Evolutionary conservation across 2,797 vertebrate genomes (phyloP).

Genomic region (Typhlichthys subterraneus): DNA sequence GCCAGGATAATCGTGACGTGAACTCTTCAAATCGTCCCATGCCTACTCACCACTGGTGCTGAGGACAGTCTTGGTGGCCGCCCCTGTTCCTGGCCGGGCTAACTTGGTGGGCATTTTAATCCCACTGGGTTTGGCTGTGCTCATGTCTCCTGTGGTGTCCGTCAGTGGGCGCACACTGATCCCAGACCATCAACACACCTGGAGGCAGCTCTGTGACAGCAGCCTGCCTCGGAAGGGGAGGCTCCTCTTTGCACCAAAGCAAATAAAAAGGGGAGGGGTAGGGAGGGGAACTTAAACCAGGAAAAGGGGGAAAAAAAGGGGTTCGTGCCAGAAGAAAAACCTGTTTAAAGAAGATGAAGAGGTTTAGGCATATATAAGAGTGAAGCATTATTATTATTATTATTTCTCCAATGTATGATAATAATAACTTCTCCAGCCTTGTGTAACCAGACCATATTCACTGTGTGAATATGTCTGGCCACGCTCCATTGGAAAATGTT

Average conservation of each 20-base stretch:
- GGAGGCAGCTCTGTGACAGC: constrained; percentile 25
- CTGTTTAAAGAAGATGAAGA: constrained; percentile 45
- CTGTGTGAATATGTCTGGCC: too few relatives aligned
- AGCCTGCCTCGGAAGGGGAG: constrained; percentile 7
- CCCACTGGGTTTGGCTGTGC: constrained; percentile 89
- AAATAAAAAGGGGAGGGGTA: constrained; percentile 9
- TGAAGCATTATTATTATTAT: neutral
- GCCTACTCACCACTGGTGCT: constrained; percentile 59
- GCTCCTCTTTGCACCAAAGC: constrained; percentile 26
- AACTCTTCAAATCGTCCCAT: too few relatives aligned
- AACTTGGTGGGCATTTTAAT: constrained; percentile 95
- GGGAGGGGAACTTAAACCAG: constrained; percentile 37
- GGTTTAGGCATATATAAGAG: constrained; percentile 2
- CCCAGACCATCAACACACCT: constrained; percentile 82
- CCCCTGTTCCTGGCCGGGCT: constrained; percentile 70
- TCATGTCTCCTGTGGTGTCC: constrained; percentile 82
- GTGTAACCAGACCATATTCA: too few relatives aligned
- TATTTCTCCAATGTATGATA: too few relatives aligned
- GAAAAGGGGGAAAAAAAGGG: constrained; percentile 43
- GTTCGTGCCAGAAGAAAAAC: constrained; percentile 29
- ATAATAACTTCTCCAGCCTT: too few relatives aligned
- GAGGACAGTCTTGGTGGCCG: constrained; percentile 76
- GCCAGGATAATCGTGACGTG: too few relatives aligned
- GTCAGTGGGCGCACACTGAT: constrained; percentile 71
- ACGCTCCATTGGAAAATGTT: too few relatives aligned